These are phyloP conservation scores for Eurystomus glaucurus DNA, from an alignment of 2,797 vertebrate species.

Conservation along the genomic window DNA sequence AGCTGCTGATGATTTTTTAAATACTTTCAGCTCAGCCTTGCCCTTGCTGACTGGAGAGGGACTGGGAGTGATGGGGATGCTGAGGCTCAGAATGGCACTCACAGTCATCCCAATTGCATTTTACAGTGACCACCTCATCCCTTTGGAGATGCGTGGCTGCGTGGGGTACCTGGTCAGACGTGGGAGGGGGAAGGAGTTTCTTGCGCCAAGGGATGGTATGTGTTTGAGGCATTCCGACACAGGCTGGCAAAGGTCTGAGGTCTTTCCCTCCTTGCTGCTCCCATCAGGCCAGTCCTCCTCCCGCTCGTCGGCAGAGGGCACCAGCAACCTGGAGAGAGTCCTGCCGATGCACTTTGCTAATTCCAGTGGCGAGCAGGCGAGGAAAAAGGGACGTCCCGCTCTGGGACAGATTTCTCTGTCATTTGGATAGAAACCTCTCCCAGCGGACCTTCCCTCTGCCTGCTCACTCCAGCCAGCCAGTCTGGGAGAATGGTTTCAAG, in stretches of 20 bases:
- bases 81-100: neutral
- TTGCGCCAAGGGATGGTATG: fast-evolving
- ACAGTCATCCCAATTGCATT: fast-evolving
- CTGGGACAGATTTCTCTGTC: neutral
- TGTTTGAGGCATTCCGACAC: neutral
- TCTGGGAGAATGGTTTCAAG: neutral
- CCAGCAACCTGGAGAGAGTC: neutral
- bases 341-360: fast-evolving
- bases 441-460: neutral
- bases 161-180: fast-evolving
- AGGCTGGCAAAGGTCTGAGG: neutral
- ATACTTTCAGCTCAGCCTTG: neutral
- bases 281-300: neutral
- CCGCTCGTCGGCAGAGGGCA: constrained; percentile 59
- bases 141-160: neutral
- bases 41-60: neutral
- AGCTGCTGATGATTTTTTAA: neutral
- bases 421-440: neutral
- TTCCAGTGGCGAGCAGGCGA: fast-evolving
- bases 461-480: neutral
- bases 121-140: fast-evolving
- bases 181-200: neutral
- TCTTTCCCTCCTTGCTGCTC: neutral
- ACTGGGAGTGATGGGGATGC: neutral
- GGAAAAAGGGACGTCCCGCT: fast-evolving